These are phyloP conservation scores for Acipenser ruthenus DNA, from an alignment of 2,797 vertebrate genomes.

Conservation along the genomic window DNA sequence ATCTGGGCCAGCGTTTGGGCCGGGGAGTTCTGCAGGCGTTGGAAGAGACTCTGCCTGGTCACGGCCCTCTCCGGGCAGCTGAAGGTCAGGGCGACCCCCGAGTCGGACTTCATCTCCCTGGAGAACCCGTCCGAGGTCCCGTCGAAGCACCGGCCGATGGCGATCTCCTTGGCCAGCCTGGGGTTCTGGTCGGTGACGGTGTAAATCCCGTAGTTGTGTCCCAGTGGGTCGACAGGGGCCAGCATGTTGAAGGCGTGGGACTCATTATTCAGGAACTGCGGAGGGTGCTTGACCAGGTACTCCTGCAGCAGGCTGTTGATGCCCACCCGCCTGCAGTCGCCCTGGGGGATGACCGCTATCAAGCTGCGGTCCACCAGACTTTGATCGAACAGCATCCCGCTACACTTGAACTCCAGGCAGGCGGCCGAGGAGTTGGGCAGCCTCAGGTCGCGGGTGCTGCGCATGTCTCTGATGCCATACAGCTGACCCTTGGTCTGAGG, in stretches of 20 bases:
- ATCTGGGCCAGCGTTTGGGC: constrained; percentile 73
- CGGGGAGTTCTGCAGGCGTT: constrained; percentile 80
- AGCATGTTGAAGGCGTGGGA: constrained; percentile 77
- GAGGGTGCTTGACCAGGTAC: constrained; percentile 82
- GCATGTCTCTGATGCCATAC: constrained; percentile 85
- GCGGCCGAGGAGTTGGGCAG: constrained; percentile 66
- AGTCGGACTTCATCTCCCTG: constrained; percentile 80
- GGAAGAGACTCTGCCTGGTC: constrained; percentile 80
- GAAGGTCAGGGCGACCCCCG: constrained; percentile 80
- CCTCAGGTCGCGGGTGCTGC: constrained; percentile 75
- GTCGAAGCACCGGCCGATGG: constrained; percentile 93
- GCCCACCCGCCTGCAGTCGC: constrained; percentile 69
- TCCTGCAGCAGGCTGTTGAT: constrained; percentile 79
- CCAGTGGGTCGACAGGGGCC: constrained; percentile 84
- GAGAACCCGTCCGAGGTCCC: constrained; percentile 95
- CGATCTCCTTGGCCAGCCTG: constrained; percentile 88
- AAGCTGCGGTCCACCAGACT: constrained; percentile 72
- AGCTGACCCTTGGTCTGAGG: constrained; percentile 69
- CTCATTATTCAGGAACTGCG: constrained; percentile 62
- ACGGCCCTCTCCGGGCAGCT: constrained; percentile 73
- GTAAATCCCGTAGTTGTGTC: constrained; percentile 97
- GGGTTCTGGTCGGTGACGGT: constrained; percentile 96
- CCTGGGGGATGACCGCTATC: constrained; percentile 78
- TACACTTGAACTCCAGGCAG: constrained; percentile 93
- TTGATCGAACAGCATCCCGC: constrained; percentile 94